Evolutionary conservation across 2,888 invertebrate genomes (phyloP).

Genomic region (Torymus texanus): DNA sequence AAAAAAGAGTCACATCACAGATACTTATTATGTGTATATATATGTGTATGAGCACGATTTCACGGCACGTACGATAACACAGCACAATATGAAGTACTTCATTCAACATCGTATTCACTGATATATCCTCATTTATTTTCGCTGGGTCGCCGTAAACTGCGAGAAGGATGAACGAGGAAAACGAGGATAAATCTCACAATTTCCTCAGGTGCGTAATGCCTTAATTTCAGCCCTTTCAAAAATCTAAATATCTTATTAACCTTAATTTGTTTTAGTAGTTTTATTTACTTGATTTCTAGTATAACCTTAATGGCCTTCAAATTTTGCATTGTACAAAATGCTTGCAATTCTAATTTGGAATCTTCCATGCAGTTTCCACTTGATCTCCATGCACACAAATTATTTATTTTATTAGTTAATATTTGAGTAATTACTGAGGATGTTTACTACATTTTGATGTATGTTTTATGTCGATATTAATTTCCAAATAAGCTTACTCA

Average conservation of each 20-base stretch:
- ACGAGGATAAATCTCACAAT: constrained; percentile 8
- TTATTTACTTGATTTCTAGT: too few species aligned
- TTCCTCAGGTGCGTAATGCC: constrained; percentile 52
- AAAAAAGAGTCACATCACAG: neutral
- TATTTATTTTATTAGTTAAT: too few species aligned
- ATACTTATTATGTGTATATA: neutral
- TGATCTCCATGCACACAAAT: too few species aligned
- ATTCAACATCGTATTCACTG: constrained; percentile 21
- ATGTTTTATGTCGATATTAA: too few species aligned
- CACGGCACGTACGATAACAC: neutral
- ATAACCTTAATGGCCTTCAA: too few species aligned
- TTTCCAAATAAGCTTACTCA: too few species aligned
- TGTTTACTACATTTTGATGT: too few species aligned
- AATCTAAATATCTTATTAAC: constrained; percentile 22
- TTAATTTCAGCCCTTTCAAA: neutral
- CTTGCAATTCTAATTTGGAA: too few species aligned
- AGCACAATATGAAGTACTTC: constrained; percentile 33
- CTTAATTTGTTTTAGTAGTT: constrained; percentile 13
- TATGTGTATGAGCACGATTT: neutral
- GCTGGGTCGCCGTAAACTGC: neutral
- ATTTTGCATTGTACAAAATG: too few species aligned
- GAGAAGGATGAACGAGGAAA: constrained; percentile 44
- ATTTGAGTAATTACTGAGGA: too few species aligned
- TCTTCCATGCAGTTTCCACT: too few species aligned
- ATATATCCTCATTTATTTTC: constrained; percentile 15